Evolutionary conservation across 1,140 invertebrate genomes (phyloP).

Genomic region (Lucilia sericata): DNA sequence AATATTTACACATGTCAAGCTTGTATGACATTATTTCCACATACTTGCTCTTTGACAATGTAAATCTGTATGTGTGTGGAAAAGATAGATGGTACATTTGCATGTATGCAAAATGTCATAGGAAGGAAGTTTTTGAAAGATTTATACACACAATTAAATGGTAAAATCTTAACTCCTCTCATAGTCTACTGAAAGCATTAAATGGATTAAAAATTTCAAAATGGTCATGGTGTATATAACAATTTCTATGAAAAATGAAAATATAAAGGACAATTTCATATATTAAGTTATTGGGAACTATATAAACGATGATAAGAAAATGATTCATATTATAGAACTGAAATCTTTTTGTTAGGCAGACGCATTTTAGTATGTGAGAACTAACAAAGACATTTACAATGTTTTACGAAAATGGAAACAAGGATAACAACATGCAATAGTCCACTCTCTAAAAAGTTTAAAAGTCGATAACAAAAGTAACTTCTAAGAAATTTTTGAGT

Average conservation of each 20-base stretch:
- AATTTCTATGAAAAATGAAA: background rate
- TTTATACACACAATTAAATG: background rate
- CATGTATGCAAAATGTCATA: background rate
- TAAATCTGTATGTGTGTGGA: background rate
- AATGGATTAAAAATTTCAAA: background rate
- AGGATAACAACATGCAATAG: too few species aligned
- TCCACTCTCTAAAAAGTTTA: too few species aligned
- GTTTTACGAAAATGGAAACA: too few species aligned
- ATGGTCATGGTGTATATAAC: background rate
- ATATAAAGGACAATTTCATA: background rate
- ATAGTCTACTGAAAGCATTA: background rate
- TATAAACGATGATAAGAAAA: background rate
- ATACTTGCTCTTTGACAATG: slow-evolving; percentile 11
- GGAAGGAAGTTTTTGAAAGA: background rate
- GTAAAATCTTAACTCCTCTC: background rate
- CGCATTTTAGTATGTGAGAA: background rate
- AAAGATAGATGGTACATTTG: background rate
- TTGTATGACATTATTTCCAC: slow-evolving; percentile 11
- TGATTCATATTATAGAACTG: background rate
- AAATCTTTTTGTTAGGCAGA: background rate
- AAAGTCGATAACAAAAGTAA: too few species aligned
- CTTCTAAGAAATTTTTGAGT: too few species aligned
- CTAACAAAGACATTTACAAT: too few species aligned
- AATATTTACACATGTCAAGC: background rate
- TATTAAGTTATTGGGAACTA: background rate